These are phyloP conservation scores for Nothocercus nigrocapillus DNA, from an alignment of 2,113 vertebrate genomes.

Conservation along the genomic window DNA sequence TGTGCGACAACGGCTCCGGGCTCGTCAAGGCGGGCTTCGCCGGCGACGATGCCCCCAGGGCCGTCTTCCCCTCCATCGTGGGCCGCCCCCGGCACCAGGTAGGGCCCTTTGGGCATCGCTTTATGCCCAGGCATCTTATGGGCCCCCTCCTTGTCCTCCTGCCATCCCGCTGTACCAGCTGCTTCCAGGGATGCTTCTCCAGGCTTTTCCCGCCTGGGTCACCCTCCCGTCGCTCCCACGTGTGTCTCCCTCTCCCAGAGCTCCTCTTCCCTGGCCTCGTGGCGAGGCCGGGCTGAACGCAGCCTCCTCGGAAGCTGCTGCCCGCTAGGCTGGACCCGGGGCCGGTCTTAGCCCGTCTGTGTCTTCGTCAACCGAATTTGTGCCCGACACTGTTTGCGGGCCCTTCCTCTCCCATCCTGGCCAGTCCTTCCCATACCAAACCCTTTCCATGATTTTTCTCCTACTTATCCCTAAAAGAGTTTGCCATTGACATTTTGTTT, in stretches of 20 bases:
- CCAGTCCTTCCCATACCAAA: background rate
- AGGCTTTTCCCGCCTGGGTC: background rate
- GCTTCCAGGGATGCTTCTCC: background rate
- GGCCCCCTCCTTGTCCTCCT: too few relatives aligned
- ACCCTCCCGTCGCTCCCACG: background rate
- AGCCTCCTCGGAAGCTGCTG: background rate
- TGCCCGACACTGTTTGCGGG: fast-evolving
- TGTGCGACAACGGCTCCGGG: slow-evolving; percentile 99
- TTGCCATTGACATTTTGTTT: background rate
- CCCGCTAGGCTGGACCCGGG: background rate
- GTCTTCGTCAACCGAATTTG: background rate
- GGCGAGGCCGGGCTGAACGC: background rate
- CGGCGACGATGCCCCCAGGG: slow-evolving; percentile 96
- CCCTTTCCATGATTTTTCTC: background rate
- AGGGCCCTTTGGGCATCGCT: too few relatives aligned
- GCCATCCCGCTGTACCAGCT: background rate
- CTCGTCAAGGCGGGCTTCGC: slow-evolving; percentile 98
- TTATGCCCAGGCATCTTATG: too few relatives aligned
- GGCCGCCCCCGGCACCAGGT: slow-evolving; percentile 99
- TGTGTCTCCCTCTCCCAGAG: background rate
- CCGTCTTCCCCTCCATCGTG: slow-evolving; percentile 98
- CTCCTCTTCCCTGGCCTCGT: background rate
- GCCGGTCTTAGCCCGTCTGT: background rate
- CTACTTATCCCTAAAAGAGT: background rate
- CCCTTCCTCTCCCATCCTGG: background rate